A percentile compares a stretch with the other conserved stretches of the same genome.
Evolutionary conservation across 35 echinoderm and acorn worm genomes (phyloP).

Genomic region (Patiria miniata): DNA sequence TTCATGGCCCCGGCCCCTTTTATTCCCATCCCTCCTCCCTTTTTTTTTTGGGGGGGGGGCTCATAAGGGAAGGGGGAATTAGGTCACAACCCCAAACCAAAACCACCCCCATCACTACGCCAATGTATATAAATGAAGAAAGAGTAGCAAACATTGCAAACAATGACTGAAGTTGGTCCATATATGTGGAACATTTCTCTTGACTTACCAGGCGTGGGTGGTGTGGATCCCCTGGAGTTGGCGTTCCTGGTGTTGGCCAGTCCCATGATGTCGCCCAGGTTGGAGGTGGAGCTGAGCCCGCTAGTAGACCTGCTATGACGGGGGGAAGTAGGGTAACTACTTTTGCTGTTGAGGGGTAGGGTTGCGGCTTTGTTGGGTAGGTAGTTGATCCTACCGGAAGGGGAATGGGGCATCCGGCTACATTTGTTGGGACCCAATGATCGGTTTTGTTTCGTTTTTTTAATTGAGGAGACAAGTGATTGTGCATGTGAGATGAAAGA

Average conservation of each 20-base stretch:
- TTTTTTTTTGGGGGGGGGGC: too few species aligned
- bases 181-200: not conserved
- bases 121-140: too few species aligned
- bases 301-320: conserved; percentile 98
- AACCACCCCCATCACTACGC: too few species aligned
- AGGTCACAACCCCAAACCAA: too few species aligned
- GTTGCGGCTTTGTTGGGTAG: conserved; percentile 97
- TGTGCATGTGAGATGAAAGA: too few species aligned
- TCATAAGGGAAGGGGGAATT: too few species aligned
- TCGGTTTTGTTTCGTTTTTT: too few species aligned
- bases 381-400: conserved; percentile 46
- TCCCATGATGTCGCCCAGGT: conserved; percentile 86
- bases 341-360: conserved; percentile 90
- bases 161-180: too few species aligned
- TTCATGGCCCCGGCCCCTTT: too few species aligned
- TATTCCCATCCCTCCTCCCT: too few species aligned
- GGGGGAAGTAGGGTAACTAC: conserved; percentile 80
- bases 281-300: conserved; percentile 95
- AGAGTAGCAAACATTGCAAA: too few species aligned
- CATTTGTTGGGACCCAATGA: not conserved
- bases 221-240: conserved; percentile 99
- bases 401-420: conserved; percentile 36
- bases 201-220: conserved; percentile 94
- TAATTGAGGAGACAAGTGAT: too few species aligned
- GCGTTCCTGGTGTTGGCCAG: conserved; percentile 76